Percentiles rank a stretch among this genome's conserved stretches.
These are phyloP conservation scores for Limnephilus lunatus DNA, from an alignment of 2,888 invertebrate species.

Conservation along the genomic window DNA sequence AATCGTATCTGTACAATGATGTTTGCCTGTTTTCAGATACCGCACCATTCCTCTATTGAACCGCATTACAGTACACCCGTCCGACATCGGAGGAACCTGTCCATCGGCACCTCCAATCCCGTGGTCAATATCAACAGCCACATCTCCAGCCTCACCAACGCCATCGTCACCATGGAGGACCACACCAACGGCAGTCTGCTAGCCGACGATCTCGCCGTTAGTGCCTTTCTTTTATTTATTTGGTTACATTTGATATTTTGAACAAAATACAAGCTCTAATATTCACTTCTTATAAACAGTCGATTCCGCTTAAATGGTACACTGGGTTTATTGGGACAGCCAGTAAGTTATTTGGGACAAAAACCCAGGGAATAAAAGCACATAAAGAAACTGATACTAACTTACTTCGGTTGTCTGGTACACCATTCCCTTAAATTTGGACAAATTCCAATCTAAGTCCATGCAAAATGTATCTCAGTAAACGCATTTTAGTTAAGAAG, in stretches of 20 bases:
- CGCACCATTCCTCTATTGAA: conserved; percentile 69
- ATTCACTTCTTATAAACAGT: too few relatives aligned
- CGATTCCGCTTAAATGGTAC: too few relatives aligned
- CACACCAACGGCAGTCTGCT: conserved; percentile 77
- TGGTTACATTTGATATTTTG: not conserved
- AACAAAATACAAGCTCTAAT: not conserved
- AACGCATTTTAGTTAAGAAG: too few relatives aligned
- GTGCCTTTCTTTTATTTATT: conserved; percentile 60
- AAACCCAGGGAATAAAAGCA: too few relatives aligned
- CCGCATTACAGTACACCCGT: conserved; percentile 77
- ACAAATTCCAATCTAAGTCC: too few relatives aligned
- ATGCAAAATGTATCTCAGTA: too few relatives aligned
- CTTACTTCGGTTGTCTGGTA: too few relatives aligned
- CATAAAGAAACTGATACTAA: too few relatives aligned
- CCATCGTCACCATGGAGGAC: conserved; percentile 80
- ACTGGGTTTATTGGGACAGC: too few relatives aligned
- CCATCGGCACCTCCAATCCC: conserved; percentile 75
- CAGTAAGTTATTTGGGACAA: too few relatives aligned
- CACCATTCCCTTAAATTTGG: too few relatives aligned
- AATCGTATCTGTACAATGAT: not conserved
- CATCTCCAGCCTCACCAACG: conserved; percentile 69
- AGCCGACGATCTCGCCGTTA: conserved; percentile 79
- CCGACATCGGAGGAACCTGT: conserved; percentile 74
- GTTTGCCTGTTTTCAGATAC: conserved; percentile 64
- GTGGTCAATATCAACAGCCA: conserved; percentile 71